A percentile compares a stretch with the other conserved stretches of the same genome.
Conservation (phyloP, 2,797 vertebrate genomes). For the Sebastes baramenuke region DNA sequence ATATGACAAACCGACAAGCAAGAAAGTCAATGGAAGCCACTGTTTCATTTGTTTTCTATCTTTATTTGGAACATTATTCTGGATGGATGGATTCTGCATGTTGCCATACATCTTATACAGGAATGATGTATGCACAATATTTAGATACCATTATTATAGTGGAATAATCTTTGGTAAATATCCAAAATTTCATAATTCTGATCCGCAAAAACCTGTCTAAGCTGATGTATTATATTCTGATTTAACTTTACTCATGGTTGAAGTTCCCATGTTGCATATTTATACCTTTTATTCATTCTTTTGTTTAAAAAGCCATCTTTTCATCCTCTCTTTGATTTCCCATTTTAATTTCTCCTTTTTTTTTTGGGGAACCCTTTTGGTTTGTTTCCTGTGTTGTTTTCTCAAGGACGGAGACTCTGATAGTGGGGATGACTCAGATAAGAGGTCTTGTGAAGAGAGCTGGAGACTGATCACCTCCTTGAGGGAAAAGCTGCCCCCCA, state of each 20-base stretch:
- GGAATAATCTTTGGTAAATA: conserved; percentile 8
- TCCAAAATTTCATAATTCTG: not conserved
- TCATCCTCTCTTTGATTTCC: conserved; percentile 87
- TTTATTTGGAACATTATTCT: conserved; percentile 46
- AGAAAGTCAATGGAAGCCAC: conserved; percentile 83
- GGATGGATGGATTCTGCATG: conserved; percentile 61
- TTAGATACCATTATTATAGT: not conserved
- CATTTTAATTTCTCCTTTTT: conserved; percentile 90
- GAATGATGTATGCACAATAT: conserved; percentile 71
- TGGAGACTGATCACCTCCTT: conserved; percentile 99
- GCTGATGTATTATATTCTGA: not conserved
- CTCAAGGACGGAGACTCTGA: conserved; percentile 99
- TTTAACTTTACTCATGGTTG: conserved; percentile 23
- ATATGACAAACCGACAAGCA: conserved; percentile 54
- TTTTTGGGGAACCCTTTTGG: conserved; percentile 83
- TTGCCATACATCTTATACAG: conserved; percentile 73
- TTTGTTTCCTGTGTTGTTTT: conserved; percentile 95
- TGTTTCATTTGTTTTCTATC: conserved; percentile 42
- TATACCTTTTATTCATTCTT: conserved; percentile 77
- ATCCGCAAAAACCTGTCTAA: not conserved
- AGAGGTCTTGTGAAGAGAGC: conserved; percentile 99
- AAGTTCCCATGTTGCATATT: conserved; percentile 86
- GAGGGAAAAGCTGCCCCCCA: conserved; percentile 99
- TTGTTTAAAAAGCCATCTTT: conserved; percentile 77
- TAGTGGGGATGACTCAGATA: conserved; percentile 99